These are phyloP conservation scores for Gisinianus flammeolus DNA, from an alignment of 2,888 invertebrate species.

Conservation along the genomic window DNA sequence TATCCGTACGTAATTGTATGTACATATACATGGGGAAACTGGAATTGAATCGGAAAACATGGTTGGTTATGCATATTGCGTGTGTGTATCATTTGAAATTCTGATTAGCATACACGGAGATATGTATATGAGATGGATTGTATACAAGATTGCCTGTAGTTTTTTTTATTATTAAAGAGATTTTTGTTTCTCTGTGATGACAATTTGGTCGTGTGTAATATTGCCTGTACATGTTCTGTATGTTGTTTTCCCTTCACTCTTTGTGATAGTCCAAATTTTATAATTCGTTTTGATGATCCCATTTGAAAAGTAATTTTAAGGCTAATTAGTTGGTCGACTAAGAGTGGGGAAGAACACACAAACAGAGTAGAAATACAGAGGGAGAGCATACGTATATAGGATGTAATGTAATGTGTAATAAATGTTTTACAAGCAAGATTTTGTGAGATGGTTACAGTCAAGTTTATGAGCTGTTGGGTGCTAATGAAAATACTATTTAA, in stretches of 20 bases:
- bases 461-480: conserved; percentile 14
- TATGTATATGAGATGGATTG: no score
- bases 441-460: background rate
- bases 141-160: no score
- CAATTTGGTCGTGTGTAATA: background rate
- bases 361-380: no score
- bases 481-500: conserved; percentile 3
- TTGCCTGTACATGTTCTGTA: background rate
- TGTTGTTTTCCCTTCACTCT: no score
- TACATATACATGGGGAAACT: background rate
- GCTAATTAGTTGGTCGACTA: conserved; percentile 10
- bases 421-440: conserved; percentile 8
- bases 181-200: background rate
- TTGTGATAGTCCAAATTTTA: background rate
- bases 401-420: conserved; percentile 21
- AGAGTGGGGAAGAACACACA: background rate
- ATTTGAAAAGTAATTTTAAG: conserved; percentile 10
- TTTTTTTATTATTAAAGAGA: conserved; percentile 6
- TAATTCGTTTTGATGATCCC: background rate
- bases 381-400: background rate
- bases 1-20: no score
- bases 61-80: background rate
- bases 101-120: no score
- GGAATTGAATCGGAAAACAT: background rate
- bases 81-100: no score